Base-by-base conservation (phyloP, 2,888 invertebrate genomes). In the Euzetes globulus region DNA sequence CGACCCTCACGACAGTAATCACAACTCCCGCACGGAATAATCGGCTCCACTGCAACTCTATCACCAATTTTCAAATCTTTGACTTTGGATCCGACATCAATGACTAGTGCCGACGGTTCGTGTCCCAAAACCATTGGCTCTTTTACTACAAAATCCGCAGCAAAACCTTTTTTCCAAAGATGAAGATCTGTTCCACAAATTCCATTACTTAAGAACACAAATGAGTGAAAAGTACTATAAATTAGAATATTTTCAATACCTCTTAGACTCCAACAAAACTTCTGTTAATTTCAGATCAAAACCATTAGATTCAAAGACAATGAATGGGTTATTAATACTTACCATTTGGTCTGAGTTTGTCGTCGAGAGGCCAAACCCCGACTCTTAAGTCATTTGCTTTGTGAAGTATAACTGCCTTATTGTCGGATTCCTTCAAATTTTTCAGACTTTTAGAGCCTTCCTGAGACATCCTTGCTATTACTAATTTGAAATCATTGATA, bases 101-200 rank as follows among this genome's bases (percentile, higher is more conserved):
- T 79, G 15, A 86, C 84, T 9, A 81, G 80, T 7, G 85, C 86
- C 73, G 84, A 83, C 0, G 95, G 90, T 84, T 98, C 97, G 81
- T 98, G 97, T 0, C 97, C 97, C 81, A 97, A 90, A 41, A 96
- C 87, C 94, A 97, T 94, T 11, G 97, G 96, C 71, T 88, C 87
- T 76, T 87, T 87, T 0, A 97, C 87, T 41, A 94, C 85, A 82
- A 95, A 96, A 81, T 90, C 88, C 0, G 93, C 96, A 81, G 95
- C 94, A 25, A 87, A 83, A 13, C 96, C 97, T 77, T 88, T 85
- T 45, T 88, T 88, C 84, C 92, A 87, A 84, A 96, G 97, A 83
- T 95, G 95, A 7, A 98, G 92, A 83, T 98, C 97, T 22, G 86
- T 86, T 0, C 97, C 97, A 82, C 97, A 98, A 80, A 98, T 97